Base-by-base conservation (phyloP, 2,797 vertebrate genomes). In the Syndactyla subalaris region DNA sequence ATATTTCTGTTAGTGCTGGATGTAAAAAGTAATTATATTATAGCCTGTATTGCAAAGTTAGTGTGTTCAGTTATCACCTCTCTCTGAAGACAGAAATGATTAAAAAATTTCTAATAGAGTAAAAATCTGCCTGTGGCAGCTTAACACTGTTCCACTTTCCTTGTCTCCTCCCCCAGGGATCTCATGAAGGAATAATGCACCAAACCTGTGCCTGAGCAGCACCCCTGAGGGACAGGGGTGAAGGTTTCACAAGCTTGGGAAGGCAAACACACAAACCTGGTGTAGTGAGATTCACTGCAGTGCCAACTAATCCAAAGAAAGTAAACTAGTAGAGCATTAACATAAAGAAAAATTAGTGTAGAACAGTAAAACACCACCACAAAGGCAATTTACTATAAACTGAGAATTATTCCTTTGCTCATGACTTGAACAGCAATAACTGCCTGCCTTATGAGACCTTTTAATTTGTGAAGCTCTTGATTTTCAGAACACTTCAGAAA, bases 371-470 rank as follows among this genome's bases (percentile, higher is more conserved):
- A 74, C 32, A 34, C 8, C 7, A 12, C 45, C 2, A 11, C 51
- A 80, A 85, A 63, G 36, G 48, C 81, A 59, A 84, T 78, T 19
- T 75, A 86, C 32, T n/a, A 20, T 54, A 23, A 68, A 14, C 11
- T 36, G 24, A 70, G 14, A 39, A 55, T 65, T 23, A 5, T 32
- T 66, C 36, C 73, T 87, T 85, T 88, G 52, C 19, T 58, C 46
- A 38, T 1, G 3, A 14, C 41, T 54, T 0, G 0, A 54, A 27
- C 32, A 80, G 30, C 12, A 62, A 7, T 36, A 67, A 17, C n/a
- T 75, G 61, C n/a, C 51, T 84, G 54, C 23, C 41, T 20, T 36
- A 21, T 1, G 36, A 65, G 29, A 39, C 39, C 29, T 51, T 66
- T 78, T 48, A 73, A 68, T 81, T 48, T n/a, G 18, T 49, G 68